A percentile compares a stretch with the other conserved stretches of the same genome.
These are phyloP conservation scores for Holacanthella duospinosa DNA, from an alignment of 2,888 invertebrate species.

Conservation along the genomic window DNA sequence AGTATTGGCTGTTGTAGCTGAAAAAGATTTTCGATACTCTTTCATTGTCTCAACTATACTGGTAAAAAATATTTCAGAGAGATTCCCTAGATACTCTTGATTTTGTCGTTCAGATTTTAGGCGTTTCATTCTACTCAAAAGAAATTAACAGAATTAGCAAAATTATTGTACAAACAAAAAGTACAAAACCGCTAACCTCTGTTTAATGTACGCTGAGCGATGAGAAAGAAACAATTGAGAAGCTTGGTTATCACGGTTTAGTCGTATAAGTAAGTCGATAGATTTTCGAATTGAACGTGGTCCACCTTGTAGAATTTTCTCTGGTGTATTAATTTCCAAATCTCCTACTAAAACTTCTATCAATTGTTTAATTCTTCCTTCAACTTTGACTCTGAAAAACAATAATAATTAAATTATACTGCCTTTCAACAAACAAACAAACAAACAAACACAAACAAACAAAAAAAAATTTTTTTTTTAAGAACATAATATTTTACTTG, in stretches of 20 bases:
- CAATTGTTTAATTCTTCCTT: slow-evolving; percentile 60
- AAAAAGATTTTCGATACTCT: slow-evolving; percentile 68
- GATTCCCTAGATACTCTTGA: slow-evolving; percentile 64
- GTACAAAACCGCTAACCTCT: slow-evolving; percentile 19
- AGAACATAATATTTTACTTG: slow-evolving; percentile 40
- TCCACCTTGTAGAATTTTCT: slow-evolving; percentile 81
- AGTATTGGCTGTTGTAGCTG: slow-evolving; percentile 58
- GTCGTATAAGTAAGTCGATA: slow-evolving; percentile 68
- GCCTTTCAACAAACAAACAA: too few species aligned
- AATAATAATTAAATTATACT: slow-evolving; percentile 10
- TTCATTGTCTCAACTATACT: slow-evolving; percentile 63
- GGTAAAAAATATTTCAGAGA: slow-evolving; percentile 73
- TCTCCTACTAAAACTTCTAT: slow-evolving; percentile 82
- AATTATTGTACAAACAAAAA: not conserved
- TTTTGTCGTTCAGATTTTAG: slow-evolving; percentile 71
- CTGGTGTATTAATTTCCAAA: slow-evolving; percentile 68
- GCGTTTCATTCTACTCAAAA: slow-evolving; percentile 72
- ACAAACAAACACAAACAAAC: slow-evolving; percentile 1
- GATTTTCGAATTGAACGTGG: slow-evolving; percentile 72
- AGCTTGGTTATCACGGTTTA: slow-evolving; percentile 57
- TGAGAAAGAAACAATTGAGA: slow-evolving; percentile 46
- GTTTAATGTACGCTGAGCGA: slow-evolving; percentile 45
- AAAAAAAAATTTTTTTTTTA: not conserved
- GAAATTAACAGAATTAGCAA: slow-evolving; percentile 33
- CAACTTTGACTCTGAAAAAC: slow-evolving; percentile 47